These are phyloP conservation scores for Neomicropteryx cornuta DNA, from an alignment of 1,140 invertebrate genomes.

Conservation along the genomic window DNA sequence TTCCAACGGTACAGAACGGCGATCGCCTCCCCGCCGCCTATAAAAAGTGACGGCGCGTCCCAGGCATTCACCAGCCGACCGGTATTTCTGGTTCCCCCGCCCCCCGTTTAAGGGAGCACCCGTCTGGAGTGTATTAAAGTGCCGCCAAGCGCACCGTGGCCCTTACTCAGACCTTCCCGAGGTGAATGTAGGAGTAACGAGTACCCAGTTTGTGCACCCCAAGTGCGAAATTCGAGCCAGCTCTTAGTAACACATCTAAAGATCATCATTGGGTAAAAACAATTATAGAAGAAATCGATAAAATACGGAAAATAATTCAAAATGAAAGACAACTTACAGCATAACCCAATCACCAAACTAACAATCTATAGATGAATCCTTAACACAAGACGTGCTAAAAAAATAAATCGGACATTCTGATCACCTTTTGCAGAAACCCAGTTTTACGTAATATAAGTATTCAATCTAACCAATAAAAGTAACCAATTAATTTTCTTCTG, in stretches of 20 bases:
- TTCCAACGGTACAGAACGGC: slow-evolving; percentile 29
- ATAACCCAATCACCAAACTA: neutral
- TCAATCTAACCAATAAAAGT: no score
- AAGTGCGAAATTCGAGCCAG: slow-evolving; percentile 41
- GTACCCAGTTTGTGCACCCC: slow-evolving; percentile 32
- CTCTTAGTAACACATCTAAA: slow-evolving; percentile 27
- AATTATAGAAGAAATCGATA: neutral
- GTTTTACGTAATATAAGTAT: neutral
- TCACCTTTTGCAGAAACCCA: neutral
- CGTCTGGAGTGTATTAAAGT: slow-evolving; percentile 31
- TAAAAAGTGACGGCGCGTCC: slow-evolving; percentile 21
- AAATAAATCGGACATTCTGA: neutral
- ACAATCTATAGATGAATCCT: slow-evolving; percentile 6
- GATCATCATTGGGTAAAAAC: slow-evolving; percentile 36
- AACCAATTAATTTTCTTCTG: no score
- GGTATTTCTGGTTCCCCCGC: slow-evolving; percentile 38
- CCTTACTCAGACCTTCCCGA: slow-evolving; percentile 43
- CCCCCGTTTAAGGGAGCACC: slow-evolving; percentile 33
- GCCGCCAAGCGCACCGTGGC: slow-evolving; percentile 23
- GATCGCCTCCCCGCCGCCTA: slow-evolving; percentile 21
- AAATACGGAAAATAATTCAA: neutral
- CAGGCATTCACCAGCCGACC: slow-evolving; percentile 18
- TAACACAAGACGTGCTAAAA: neutral
- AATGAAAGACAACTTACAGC: neutral
- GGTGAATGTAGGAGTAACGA: slow-evolving; percentile 27